These are phyloP conservation scores for Emys orbicularis DNA, from an alignment of 2,797 vertebrate species.

Conservation along the genomic window DNA sequence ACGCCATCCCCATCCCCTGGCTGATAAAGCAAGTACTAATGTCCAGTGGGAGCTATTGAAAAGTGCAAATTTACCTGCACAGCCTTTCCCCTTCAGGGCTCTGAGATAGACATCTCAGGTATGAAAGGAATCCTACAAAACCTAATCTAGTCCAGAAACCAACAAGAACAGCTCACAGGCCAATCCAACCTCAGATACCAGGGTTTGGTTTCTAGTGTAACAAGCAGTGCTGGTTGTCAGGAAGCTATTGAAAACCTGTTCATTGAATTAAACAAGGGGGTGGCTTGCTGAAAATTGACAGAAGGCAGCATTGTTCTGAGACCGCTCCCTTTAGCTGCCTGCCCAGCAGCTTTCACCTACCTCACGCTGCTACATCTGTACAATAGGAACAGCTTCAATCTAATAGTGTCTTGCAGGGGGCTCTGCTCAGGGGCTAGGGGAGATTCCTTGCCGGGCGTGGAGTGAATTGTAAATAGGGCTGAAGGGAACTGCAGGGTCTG, in stretches of 20 bases:
- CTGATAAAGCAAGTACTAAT: too few species aligned
- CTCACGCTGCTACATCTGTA: accelerated
- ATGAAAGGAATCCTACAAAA: neutral
- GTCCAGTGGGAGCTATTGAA: too few species aligned
- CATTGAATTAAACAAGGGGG: neutral
- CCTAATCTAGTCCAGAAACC: neutral
- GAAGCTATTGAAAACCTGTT: neutral
- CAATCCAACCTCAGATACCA: neutral
- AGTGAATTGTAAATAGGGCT: neutral
- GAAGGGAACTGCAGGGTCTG: neutral
- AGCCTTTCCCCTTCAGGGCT: neutral
- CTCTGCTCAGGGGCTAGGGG: neutral
- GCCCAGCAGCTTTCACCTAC: neutral
- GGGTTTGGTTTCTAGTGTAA: neutral
- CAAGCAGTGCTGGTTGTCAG: too few species aligned
- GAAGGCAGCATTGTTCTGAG: neutral
- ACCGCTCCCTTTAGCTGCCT: neutral
- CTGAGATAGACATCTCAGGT: neutral
- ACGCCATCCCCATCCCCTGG: too few species aligned
- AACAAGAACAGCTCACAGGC: neutral
- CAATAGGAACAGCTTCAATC: neutral
- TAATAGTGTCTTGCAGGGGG: neutral
- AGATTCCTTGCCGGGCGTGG: neutral
- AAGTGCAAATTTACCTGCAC: neutral
- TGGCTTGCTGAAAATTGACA: neutral